A percentile compares a stretch with the other conserved stretches of the same genome.
Conservation (phyloP, 2,888 invertebrate species). For the Mesoligia furuncula region DNA sequence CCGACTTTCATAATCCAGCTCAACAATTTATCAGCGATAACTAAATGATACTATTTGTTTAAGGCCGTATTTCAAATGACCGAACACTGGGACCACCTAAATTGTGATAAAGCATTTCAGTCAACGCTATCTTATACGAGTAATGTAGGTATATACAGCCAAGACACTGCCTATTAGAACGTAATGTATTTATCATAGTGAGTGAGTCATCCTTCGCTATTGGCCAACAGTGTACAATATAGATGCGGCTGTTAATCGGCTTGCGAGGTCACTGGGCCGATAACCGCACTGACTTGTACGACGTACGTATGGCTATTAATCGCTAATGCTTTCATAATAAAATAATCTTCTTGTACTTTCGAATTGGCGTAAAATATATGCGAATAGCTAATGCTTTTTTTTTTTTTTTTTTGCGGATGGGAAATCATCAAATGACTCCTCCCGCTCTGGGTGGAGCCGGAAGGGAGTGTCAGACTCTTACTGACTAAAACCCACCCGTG, state of each 20-base stretch:
- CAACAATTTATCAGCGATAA: neutral
- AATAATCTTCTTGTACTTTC: constrained; percentile 16
- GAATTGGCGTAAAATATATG: neutral
- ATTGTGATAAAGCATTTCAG: constrained; percentile 29
- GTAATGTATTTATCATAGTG: constrained; percentile 59
- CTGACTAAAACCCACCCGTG: no score
- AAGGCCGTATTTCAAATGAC: neutral
- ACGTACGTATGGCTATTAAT: constrained; percentile 32
- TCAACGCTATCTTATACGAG: constrained; percentile 26
- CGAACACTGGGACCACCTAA: constrained; percentile 13
- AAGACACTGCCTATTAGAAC: constrained; percentile 43
- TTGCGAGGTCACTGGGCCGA: constrained; percentile 59
- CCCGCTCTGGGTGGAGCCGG: no score
- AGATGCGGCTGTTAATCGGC: constrained; percentile 52
- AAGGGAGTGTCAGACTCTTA: no score
- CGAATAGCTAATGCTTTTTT: neutral
- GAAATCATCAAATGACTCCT: no score
- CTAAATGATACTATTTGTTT: constrained; percentile 14
- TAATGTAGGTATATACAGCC: constrained; percentile 31
- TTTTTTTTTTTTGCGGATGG: no score
- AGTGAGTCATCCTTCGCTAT: constrained; percentile 52
- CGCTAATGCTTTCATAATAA: constrained; percentile 35
- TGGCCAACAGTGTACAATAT: constrained; percentile 45
- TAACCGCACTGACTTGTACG: constrained; percentile 52
- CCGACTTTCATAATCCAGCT: neutral